Conservation (phyloP, 2,797 vertebrate species). For the Coregonus ussuriensis region DNA sequence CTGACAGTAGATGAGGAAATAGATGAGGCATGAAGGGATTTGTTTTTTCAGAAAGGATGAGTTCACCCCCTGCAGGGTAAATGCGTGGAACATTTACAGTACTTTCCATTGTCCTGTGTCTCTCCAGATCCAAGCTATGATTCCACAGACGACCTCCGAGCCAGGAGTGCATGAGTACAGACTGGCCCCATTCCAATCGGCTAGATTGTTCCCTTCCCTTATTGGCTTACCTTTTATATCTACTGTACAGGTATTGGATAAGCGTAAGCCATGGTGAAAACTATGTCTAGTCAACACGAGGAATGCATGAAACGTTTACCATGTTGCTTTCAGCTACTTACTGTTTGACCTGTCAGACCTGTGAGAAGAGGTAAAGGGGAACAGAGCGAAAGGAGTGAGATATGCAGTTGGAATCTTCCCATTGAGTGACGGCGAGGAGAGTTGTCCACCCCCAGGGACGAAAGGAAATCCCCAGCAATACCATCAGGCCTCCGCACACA, state of each 20-base stretch:
- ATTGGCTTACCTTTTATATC: background rate
- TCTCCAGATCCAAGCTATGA: background rate
- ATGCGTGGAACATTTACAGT: background rate
- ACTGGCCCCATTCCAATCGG: background rate
- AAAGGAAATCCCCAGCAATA: constrained; percentile 65
- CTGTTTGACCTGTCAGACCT: background rate
- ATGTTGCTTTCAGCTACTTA: background rate
- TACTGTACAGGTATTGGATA: background rate
- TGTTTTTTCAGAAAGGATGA: background rate
- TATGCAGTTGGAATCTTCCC: constrained; percentile 39
- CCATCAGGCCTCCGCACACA: constrained; percentile 41
- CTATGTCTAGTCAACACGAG: background rate
- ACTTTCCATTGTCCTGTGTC: background rate
- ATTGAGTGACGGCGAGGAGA: constrained; percentile 64
- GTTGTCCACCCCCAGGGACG: constrained; percentile 54
- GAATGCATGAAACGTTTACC: background rate
- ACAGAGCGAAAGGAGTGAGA: constrained; percentile 16
- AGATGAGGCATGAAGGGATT: background rate
- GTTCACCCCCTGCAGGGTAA: background rate
- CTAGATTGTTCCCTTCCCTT: background rate
- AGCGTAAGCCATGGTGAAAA: background rate
- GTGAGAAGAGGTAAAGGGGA: constrained; percentile 30
- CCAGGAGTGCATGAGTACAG: background rate
- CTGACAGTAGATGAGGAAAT: background rate
- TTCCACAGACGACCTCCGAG: background rate